Evolutionary conservation across 2,797 vertebrate species (phyloP).

Genomic region (Falco biarmicus): DNA sequence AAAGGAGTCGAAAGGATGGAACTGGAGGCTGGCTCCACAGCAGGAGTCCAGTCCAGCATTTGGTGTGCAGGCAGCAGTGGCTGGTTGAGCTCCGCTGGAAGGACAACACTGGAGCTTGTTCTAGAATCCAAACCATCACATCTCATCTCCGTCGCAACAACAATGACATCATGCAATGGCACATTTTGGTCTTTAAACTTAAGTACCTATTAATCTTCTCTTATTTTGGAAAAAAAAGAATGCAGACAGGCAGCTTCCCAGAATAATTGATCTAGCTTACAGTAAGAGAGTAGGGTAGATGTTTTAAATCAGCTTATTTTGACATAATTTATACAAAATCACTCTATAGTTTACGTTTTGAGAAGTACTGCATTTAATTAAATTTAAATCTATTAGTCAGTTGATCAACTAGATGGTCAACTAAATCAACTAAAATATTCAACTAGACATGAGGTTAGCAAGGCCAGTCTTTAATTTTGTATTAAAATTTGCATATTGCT

Average conservation of each 20-base stretch:
- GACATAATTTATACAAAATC: constrained; percentile 35
- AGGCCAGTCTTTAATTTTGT: background rate
- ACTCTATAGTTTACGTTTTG: background rate
- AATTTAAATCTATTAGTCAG: constrained; percentile 30
- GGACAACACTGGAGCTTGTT: background rate
- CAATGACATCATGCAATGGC: background rate
- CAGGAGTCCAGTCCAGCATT: background rate
- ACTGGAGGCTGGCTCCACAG: background rate
- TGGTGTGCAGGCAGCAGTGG: rapidly evolving
- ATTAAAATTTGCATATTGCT: constrained; percentile 34
- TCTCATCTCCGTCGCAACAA: background rate
- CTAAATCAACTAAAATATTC: constrained; percentile 54
- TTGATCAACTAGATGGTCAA: constrained; percentile 46
- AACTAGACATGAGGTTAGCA: background rate
- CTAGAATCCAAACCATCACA: background rate
- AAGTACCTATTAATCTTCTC: constrained; percentile 43
- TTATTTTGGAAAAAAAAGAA: background rate
- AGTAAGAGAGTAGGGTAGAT: constrained; percentile 13
- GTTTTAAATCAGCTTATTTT: constrained; percentile 51
- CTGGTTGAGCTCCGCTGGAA: background rate
- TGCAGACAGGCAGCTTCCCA: background rate
- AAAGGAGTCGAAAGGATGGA: background rate
- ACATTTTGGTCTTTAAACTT: constrained; percentile 8
- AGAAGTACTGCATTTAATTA: constrained; percentile 43
- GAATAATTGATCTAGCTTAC: constrained; percentile 47